A percentile compares a stretch with the other conserved stretches of the same genome.
phyloP scores from a whole-genome alignment of 30 jellyfish, hydroid and myxozoan species.

The Clytia hemisphaerica region DNA sequence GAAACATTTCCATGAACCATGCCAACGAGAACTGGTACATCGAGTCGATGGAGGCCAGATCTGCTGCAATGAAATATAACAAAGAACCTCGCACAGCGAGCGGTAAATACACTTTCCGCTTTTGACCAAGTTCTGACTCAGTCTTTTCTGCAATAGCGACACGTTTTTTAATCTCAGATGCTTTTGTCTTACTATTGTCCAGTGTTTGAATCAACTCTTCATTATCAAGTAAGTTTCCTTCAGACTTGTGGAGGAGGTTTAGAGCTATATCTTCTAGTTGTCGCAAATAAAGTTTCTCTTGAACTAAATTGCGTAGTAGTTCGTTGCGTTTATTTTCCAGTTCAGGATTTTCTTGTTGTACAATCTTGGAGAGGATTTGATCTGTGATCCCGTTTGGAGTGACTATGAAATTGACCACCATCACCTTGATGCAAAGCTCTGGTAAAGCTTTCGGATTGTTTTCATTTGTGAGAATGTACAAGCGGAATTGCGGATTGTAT shows the following conservation, averaged over 20 bases:
- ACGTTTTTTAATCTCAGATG: slow-evolving; percentile 38
- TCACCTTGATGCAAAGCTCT: slow-evolving; percentile 60
- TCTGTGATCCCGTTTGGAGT: slow-evolving; percentile 74
- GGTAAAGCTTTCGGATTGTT: slow-evolving; percentile 64
- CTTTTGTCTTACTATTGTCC: slow-evolving; percentile 60
- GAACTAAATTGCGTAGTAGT: slow-evolving; percentile 40
- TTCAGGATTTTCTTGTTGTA: slow-evolving; percentile 74
- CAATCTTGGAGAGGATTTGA: slow-evolving; percentile 67
- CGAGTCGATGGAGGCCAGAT: slow-evolving; percentile 48
- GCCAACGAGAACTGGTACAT: slow-evolving; percentile 84
- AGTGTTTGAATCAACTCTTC: slow-evolving; percentile 68
- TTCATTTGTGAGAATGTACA: slow-evolving; percentile 49
- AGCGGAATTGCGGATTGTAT: slow-evolving; percentile 49
- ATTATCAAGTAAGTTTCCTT: slow-evolving; percentile 74
- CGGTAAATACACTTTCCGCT: slow-evolving; percentile 54
- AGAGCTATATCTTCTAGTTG: slow-evolving; percentile 70
- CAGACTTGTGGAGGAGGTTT: slow-evolving; percentile 50
- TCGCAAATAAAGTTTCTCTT: slow-evolving; percentile 47
- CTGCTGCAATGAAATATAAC: slow-evolving; percentile 57
- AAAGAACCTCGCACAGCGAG: slow-evolving; percentile 82
- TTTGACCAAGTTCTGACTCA: slow-evolving; percentile 31
- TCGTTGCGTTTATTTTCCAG: slow-evolving; percentile 57
- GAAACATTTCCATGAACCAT: slow-evolving; percentile 61
- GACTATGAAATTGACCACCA: slow-evolving; percentile 69
- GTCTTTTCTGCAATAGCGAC: slow-evolving; percentile 51